Base-by-base conservation (phyloP, 1,140 invertebrate genomes). In the Bombus affinis region DNA sequence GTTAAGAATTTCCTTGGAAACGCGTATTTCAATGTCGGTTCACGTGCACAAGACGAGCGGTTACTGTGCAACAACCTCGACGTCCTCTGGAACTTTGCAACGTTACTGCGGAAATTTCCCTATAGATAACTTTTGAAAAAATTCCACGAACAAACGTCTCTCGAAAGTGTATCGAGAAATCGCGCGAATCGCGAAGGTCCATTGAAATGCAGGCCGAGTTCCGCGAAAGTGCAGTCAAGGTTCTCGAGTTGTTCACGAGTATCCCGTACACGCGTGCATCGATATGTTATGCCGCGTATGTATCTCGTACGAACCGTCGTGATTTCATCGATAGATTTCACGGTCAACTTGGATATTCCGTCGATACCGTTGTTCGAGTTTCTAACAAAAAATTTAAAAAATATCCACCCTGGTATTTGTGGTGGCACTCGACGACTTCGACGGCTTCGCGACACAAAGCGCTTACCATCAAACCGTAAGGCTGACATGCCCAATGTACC, bases 211-310 rank as follows among this genome's bases (percentile, higher is more conserved):
- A 57, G 53, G 76, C 39, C 86, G 80, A 88, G 89, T 90, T 85
- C 83, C 89, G 89, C 89, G 89, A 90, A 90, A 90, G 89, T 87
- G 89, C 88, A 89, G 88, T 76, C 88, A 90, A 87, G 85, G 89
- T 89, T 90, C 89, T 65, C 66, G 35, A 62, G 68, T 74, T 82
- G 65, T n/a, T 35, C 81, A 73, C 82, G 12, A 76, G 28, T 39
- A 80, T 79, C 57, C n/a, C n/a, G 66, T 65, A 68, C 72, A 65
- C 65, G 59, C 57, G 86, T 35, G 35, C 32, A 35, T 71, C 37
- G 68, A 39, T 71, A 15, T 18, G 22, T 68, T 68, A 18, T 35
- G 66, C 25, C 47, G 47, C 47, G 47, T 53, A 53, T 53, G 47
- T 53, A 22, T 53, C 47, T 53, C 47, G 47, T 22, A 53, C 47